These are phyloP conservation scores for Ochropleura plecta DNA, from an alignment of 2,888 invertebrate genomes.

Conservation along the genomic window DNA sequence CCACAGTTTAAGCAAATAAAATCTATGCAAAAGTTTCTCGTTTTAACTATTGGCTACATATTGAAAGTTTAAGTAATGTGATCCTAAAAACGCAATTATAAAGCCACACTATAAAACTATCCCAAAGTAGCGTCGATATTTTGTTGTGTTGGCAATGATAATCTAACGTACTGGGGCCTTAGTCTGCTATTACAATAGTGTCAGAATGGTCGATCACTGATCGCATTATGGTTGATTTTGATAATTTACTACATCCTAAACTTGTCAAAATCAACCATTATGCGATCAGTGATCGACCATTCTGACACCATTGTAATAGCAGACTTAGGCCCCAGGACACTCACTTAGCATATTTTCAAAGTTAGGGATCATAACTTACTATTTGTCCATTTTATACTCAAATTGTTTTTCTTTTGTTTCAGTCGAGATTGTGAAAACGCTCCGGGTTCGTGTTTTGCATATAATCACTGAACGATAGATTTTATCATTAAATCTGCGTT, in stretches of 20 bases:
- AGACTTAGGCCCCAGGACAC: too few relatives aligned
- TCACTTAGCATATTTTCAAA: neutral
- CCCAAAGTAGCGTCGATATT: neutral
- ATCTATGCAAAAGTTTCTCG: too few relatives aligned
- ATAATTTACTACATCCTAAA: too few relatives aligned
- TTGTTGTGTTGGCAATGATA: neutral
- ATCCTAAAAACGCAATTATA: neutral
- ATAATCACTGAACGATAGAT: constrained; percentile 17
- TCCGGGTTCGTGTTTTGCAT: neutral
- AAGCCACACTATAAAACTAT: neutral
- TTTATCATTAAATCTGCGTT: constrained; percentile 28
- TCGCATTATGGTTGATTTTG: too few relatives aligned
- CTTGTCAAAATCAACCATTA: too few relatives aligned
- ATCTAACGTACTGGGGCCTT: too few relatives aligned
- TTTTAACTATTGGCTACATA: neutral
- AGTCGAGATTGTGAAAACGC: constrained; percentile 79
- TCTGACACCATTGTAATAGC: too few relatives aligned
- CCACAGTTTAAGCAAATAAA: too few relatives aligned
- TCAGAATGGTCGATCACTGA: too few relatives aligned
- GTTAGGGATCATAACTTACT: neutral
- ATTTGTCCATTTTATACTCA: neutral
- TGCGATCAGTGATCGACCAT: too few relatives aligned
- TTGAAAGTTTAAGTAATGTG: neutral
- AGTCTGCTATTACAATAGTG: too few relatives aligned
- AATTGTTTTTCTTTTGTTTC: constrained; percentile 71